Conservation (phyloP, 2,113 vertebrate species). For the Pyxicephalus adspersus region DNA sequence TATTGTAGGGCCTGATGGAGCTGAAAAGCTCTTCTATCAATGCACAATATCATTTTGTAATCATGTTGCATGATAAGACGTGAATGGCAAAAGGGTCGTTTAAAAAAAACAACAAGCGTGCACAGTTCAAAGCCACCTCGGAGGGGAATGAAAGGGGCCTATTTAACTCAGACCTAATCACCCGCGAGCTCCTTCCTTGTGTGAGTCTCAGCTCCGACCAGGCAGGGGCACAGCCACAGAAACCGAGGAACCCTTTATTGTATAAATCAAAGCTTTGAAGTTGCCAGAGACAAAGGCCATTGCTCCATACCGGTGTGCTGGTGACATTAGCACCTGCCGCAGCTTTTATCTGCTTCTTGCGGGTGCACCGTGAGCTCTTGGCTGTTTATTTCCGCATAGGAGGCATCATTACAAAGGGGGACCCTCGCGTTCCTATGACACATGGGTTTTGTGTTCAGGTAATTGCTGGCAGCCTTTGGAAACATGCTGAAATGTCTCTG, state of each 20-base stretch:
- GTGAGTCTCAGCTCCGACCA: not conserved
- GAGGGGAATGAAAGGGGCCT: not conserved
- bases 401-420: not conserved
- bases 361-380: not conserved
- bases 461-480: not conserved
- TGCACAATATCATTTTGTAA: slow-evolving; percentile 9
- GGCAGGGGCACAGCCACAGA: slow-evolving; percentile 2
- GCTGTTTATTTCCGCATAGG: not conserved
- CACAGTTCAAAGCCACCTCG: slow-evolving; percentile 19
- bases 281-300: not conserved
- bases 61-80: slow-evolving; percentile 13
- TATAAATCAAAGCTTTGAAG: slow-evolving; percentile 29
- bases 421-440: not conserved
- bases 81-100: slow-evolving; percentile 8
- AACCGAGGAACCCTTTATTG: not conserved
- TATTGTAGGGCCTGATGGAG: not conserved
- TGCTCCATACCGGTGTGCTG: not conserved
- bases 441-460: not conserved
- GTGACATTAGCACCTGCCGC: slow-evolving; percentile 7
- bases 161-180: not conserved
- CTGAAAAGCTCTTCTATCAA: slow-evolving; percentile 13
- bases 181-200: not conserved
- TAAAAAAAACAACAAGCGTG: slow-evolving; percentile 23
- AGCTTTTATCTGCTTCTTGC: slow-evolving; percentile 6
- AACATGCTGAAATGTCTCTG: not conserved